Evolutionary conservation across 2,797 vertebrate species (phyloP), one percentile per base, ranked within the genome.

Genomic region (Gorsachius magnificus): DNA sequence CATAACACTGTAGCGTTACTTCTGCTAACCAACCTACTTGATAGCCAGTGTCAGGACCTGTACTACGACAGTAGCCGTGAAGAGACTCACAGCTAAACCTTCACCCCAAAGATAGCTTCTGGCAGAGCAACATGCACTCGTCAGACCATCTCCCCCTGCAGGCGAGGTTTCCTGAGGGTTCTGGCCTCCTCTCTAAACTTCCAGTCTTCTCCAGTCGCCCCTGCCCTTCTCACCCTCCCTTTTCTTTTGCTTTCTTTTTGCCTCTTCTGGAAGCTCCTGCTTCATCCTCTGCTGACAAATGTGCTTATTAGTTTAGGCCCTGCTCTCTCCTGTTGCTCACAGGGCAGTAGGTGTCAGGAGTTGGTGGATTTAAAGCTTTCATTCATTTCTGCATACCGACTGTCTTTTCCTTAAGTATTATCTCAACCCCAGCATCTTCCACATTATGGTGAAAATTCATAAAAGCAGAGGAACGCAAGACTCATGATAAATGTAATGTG

Each of bases 401-500:
- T 38, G 51, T 28, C 17, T 46, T 69, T 63, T 45, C 26, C 35
- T 29, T 48, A 57, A 71, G 33, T 12, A 11, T 46, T 54, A 13
- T 8, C 46, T 45, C 45, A 83, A 13, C 38, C 45, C 17, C 46
- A 66, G 46, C 16, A 19, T n/a, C 41, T 48, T 46, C 19, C 16
- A 31, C 22, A 5, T 19, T 8, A 61, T 5, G 53, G 12, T 53
- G 57, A 83, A 68, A 81, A 81, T n/a, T 61, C 33, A 9, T 15
- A 28, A 48, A 56, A 38, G 18, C 25, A 11, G 2, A 8, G 51
- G 48, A 33, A n/a, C 17, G 66, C 24, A 28, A 58, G 60, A 26
- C 9, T 41, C 17, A 2, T 0, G 10, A 29, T 17, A 65, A 43
- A 45, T 10, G 31, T 4, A 8, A 35, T 0, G 13, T 13, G 35